Evolutionary conservation across 2,113 vertebrate species (phyloP), one percentile per base, ranked within the genome.

Genomic region (Apeltes quadracus): DNA sequence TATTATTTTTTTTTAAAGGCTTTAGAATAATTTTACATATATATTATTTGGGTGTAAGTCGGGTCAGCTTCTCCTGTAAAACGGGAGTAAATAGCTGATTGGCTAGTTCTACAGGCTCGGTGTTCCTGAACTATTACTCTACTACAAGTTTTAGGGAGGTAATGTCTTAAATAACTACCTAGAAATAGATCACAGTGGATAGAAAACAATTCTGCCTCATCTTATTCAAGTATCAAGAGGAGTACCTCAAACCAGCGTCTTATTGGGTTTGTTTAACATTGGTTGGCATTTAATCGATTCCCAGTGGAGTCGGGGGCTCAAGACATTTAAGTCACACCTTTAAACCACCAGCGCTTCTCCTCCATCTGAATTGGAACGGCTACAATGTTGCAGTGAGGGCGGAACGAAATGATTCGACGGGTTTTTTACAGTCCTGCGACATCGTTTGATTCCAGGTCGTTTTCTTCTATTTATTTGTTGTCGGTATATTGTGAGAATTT

Each of bases 61-160:
- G 85, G 25, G 66, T 90, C 90, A 92, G 90, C 91, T 78, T 91
- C 93, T 92, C 91, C 91, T 93, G 88, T 94, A 92, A 93, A 94
- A 94, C 75, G 79, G 91, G 91, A 93, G 91, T 91, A 92, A 92
- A 91, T 86, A 64, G 84, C 91, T 89, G 89, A 90, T 86, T 83
- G 80, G 85, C 88, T 93, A 93, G 84, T 73, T 84, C 87, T 92
- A 90, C 76, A 89, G 85, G 84, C 65, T 72, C 74, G 87, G 76
- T 90, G 85, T 86, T 89, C 84, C 87, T 88, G 79, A 84, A 55
- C 69, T 69, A 80, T 72, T 13, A 78, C 75, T 85, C 82, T 86
- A 59, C 71, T 34, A 71, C 68, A 63, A 71, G 81, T 63, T 43
- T 82, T 71, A 72, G 69, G 83, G 85, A 91, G 90, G 81, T 79